Evolutionary conservation across 2,888 invertebrate species (phyloP), one percentile per base, ranked within the genome.

Genomic region (Andrena praecox): DNA sequence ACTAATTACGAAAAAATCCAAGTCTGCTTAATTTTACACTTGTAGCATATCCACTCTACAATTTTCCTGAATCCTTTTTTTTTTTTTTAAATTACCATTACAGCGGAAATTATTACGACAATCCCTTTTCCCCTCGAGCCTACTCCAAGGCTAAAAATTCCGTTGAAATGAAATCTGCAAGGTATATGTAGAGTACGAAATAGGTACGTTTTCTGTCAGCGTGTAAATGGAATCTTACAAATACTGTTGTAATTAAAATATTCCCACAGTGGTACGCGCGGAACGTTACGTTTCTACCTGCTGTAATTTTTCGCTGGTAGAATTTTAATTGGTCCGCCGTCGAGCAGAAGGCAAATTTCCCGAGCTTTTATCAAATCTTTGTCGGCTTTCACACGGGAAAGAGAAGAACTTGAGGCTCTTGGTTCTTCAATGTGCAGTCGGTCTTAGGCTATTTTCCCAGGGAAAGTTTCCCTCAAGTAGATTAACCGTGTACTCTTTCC

Each of bases 401-500:
- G 16, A 42, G 42, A 12, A 42, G 42, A 42, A 42, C 1, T 42
- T 42, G 42, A 42, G 42, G 42, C 42, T 42, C 50, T 50, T 67
- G 50, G 29, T 48, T 24, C 67, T 67, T 29, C 24, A 20, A 31
- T 69, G 20, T 54, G 20, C 54, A 54, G 54, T 54, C 54, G 60
- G 31, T 60, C 60, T 31, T 31, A 16, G 24, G 60, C 29, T 60
- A 24, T 60, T 60, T 70, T 70, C 24, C 3, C 48, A 8, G 48
- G 42, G 48, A 60, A 60, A 60, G 12, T 70, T 70, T 70, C 56
- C 54, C 29, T 70, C 29, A 12, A 70, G 70, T 24, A 59, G 60
- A 70, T 70, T 70, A 70, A 70, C n/a, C 60, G 59, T 33, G 59
- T 35, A 29, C 60, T 70, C 29, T 56, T 33, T 31, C 56, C 20